Conservation (phyloP, 1,140 invertebrate genomes). For the Agraylea sexmaculata region DNA sequence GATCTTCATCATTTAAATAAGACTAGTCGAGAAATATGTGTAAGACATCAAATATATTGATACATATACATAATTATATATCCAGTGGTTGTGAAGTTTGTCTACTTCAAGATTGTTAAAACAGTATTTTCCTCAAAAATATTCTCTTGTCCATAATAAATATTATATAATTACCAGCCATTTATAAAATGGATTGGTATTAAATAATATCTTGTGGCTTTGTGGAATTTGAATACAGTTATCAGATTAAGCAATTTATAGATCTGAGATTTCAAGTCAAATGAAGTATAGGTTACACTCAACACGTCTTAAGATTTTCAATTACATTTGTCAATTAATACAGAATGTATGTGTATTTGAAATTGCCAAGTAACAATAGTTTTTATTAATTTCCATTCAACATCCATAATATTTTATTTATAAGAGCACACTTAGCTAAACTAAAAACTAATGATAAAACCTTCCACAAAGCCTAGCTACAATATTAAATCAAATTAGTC, state of each 20-base stretch:
- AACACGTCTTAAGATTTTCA: conserved; percentile 17
- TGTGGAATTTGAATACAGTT: too few relatives aligned
- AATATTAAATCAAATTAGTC: conserved; percentile 39
- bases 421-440: conserved; percentile 33
- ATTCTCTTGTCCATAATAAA: not conserved
- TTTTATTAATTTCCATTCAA: too few relatives aligned
- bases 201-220: conserved; percentile 2
- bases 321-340: conserved; percentile 24
- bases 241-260: too few relatives aligned
- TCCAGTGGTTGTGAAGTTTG: not conserved
- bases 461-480: conserved; percentile 43
- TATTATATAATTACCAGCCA: not conserved
- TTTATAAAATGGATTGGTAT: conserved; percentile 5
- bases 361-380: too few relatives aligned
- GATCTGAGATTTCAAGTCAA: conserved; percentile 31
- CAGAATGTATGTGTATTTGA: conserved; percentile 42
- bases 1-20: conserved; percentile 7
- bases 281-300: conserved; percentile 26
- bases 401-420: too few relatives aligned
- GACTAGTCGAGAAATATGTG: conserved; percentile 10
- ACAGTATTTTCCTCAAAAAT: conserved; percentile 3
- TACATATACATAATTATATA: not conserved
- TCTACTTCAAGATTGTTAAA: not conserved
- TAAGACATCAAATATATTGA: not conserved
- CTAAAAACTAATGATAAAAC: conserved; percentile 27